A percentile compares a stretch with the other conserved stretches of the same genome.
These are phyloP conservation scores for Bombus sibiricus DNA, from an alignment of 1,140 invertebrate species.

Conservation along the genomic window DNA sequence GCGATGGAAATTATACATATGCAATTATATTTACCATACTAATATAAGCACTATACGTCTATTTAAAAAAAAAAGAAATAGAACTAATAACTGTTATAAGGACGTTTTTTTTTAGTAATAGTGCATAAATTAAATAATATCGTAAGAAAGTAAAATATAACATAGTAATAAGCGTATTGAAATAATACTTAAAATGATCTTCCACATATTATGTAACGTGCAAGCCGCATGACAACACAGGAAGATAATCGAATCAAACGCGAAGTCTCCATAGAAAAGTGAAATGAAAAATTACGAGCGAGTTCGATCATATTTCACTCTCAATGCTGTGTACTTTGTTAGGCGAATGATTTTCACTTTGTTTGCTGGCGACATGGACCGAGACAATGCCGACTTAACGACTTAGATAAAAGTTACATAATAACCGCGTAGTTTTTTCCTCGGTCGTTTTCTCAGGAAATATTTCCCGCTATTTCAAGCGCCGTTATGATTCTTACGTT, in stretches of 20 bases:
- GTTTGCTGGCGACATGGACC: background rate
- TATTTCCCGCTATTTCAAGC: background rate
- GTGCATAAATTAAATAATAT: too few relatives aligned
- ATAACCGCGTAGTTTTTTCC: background rate
- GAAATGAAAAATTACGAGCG: background rate
- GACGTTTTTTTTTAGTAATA: too few relatives aligned
- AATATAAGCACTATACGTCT: too few relatives aligned
- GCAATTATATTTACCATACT: too few relatives aligned
- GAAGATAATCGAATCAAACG: background rate
- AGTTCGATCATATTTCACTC: background rate
- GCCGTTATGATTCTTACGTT: background rate
- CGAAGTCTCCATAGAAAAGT: background rate
- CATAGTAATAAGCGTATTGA: too few relatives aligned
- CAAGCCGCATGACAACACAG: too few relatives aligned
- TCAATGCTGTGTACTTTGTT: background rate
- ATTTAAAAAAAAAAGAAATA: too few relatives aligned
- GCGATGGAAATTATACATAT: background rate
- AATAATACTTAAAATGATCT: too few relatives aligned
- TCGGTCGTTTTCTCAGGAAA: background rate
- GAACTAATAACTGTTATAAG: too few relatives aligned
- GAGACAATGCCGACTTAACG: background rate
- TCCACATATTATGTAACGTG: too few relatives aligned
- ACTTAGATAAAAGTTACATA: slow-evolving; percentile 25
- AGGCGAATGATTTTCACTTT: background rate
- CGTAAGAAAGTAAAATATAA: too few relatives aligned